A percentile compares a stretch with the other conserved stretches of the same genome.
phyloP scores from a whole-genome alignment of 2,888 invertebrate species.

The Aspidiotus destructor region DNA sequence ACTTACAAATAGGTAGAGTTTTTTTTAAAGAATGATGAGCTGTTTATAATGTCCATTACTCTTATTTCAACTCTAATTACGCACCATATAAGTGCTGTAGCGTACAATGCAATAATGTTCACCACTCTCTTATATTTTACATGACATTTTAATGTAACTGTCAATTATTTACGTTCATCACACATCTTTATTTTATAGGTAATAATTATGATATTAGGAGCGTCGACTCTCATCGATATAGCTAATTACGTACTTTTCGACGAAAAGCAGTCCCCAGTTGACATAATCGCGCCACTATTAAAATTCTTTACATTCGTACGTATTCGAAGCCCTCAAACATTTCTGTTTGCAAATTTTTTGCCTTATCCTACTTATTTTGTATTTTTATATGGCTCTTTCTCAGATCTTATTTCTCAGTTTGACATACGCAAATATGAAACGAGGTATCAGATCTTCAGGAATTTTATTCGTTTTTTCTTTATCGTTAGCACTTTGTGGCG shows the following conservation, averaged over 20 bases:
- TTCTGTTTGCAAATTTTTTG: too few relatives aligned
- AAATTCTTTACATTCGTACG: conserved; percentile 75
- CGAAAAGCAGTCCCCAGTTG: conserved; percentile 46
- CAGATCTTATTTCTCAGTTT: conserved; percentile 27
- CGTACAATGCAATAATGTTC: too few relatives aligned
- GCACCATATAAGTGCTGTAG: too few relatives aligned
- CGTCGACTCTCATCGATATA: conserved; percentile 59
- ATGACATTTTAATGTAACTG: too few relatives aligned
- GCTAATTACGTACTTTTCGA: conserved; percentile 39
- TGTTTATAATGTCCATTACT: too few relatives aligned
- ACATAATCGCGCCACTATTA: conserved; percentile 66
- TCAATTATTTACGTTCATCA: too few relatives aligned
- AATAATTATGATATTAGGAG: conserved; percentile 53
- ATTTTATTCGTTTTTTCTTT: conserved; percentile 87
- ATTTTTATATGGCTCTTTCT: background rate
- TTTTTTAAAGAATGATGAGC: too few relatives aligned
- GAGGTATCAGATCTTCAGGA: conserved; percentile 82
- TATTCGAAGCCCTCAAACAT: conserved; percentile 40
- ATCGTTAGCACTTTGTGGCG: conserved; percentile 58
- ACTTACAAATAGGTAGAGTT: too few relatives aligned
- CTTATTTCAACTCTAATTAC: too few relatives aligned
- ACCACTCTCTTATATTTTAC: too few relatives aligned
- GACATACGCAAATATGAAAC: conserved; percentile 43
- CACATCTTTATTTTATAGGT: conserved; percentile 35
- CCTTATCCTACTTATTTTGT: too few relatives aligned